Conservation (phyloP, 2,113 vertebrate species). For the Kryptolebias marmoratus region DNA sequence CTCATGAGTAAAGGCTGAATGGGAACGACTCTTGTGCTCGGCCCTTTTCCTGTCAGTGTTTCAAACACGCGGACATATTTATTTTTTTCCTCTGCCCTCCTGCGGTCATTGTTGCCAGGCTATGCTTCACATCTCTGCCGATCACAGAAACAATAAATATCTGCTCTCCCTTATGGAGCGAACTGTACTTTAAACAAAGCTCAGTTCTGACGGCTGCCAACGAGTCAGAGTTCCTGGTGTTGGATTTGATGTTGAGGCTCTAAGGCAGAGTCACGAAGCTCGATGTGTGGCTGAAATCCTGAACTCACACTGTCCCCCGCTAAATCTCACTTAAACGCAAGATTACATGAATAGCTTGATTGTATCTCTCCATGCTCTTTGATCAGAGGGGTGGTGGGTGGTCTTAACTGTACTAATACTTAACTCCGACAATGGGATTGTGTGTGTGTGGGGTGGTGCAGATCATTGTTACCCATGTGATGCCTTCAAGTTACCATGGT, state of each 20-base stretch:
- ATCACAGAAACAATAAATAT: slow-evolving; percentile 68
- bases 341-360: slow-evolving; percentile 67
- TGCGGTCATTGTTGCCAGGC: slow-evolving; percentile 56
- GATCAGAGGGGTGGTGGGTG: slow-evolving; percentile 73
- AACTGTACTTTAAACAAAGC: slow-evolving; percentile 23
- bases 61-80: slow-evolving; percentile 65
- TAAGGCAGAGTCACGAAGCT: slow-evolving; percentile 32
- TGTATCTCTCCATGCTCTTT: slow-evolving; percentile 62
- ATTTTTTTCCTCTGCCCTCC: slow-evolving; percentile 57
- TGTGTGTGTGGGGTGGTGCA: slow-evolving; percentile 10
- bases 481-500: slow-evolving; percentile 43
- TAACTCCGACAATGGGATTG: slow-evolving; percentile 48
- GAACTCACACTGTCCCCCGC: slow-evolving; percentile 33
- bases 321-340: slow-evolving; percentile 60
- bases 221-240: slow-evolving; percentile 23
- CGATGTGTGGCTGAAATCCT: slow-evolving; percentile 36
- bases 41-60: slow-evolving; percentile 67
- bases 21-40: slow-evolving; percentile 27
- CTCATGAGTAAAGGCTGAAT: slow-evolving; percentile 19
- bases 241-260: slow-evolving; percentile 10
- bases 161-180: slow-evolving; percentile 9
- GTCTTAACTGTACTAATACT: slow-evolving; percentile 69
- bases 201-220: slow-evolving; percentile 30
- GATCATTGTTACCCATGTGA: slow-evolving; percentile 33
- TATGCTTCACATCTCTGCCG: slow-evolving; percentile 30